phyloP scores from a whole-genome alignment of 2,113 vertebrate genomes.

The Tamias sibiricus region DNA sequence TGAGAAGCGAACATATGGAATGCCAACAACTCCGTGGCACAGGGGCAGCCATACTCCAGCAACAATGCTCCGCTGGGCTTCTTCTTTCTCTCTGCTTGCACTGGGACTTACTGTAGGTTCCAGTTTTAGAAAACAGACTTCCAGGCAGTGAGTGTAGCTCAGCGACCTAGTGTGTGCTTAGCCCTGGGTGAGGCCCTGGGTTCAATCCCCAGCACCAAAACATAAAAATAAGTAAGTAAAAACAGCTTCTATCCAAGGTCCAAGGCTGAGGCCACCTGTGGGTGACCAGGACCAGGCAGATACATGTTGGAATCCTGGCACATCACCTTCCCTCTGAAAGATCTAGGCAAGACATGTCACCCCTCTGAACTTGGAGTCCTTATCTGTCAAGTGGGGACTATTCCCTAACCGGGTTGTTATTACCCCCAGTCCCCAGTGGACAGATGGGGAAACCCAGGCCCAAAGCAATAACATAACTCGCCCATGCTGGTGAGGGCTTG shows the following conservation, averaged over 20 bases:
- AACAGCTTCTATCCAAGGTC: background rate
- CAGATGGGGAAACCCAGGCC: constrained; percentile 7
- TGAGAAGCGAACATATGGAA: constrained; percentile 53
- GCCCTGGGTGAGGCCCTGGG: background rate
- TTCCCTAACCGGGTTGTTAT: background rate
- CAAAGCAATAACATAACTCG: background rate
- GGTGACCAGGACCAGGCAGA: background rate
- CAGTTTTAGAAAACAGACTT: constrained; percentile 39
- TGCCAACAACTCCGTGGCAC: background rate
- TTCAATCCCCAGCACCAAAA: background rate
- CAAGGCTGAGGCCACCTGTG: background rate
- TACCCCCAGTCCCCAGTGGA: background rate
- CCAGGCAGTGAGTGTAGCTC: background rate
- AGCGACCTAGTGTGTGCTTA: background rate
- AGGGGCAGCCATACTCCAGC: background rate
- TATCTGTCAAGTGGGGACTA: background rate
- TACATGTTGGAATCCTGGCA: background rate
- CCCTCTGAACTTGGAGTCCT: background rate
- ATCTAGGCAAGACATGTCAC: background rate
- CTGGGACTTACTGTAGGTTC: background rate
- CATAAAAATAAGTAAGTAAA: background rate
- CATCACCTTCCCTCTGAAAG: background rate
- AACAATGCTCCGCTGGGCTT: background rate
- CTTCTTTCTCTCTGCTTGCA: background rate
- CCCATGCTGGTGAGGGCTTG: background rate